These are phyloP conservation scores for Sarcophaga subvicina DNA, from an alignment of 2,888 invertebrate genomes.

Conservation along the genomic window DNA sequence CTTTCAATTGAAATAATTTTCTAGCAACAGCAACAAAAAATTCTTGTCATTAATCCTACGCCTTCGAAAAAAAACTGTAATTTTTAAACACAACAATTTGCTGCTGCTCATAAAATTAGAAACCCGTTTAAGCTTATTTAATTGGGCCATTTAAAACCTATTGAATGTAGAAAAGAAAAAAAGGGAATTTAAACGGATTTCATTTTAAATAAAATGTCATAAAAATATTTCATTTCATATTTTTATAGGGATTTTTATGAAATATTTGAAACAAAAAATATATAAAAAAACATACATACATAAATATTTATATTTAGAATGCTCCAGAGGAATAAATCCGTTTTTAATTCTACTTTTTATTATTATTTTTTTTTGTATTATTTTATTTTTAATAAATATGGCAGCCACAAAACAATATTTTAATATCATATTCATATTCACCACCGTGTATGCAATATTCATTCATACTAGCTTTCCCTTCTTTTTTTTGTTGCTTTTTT, in stretches of 20 bases:
- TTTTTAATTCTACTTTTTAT: background rate
- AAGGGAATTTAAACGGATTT: background rate
- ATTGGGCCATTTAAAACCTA: background rate
- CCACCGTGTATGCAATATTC: constrained; percentile 1
- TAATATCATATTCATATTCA: constrained; percentile 35
- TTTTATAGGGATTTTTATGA: constrained; percentile 6
- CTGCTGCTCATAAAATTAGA: constrained; percentile 1
- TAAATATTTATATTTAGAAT: constrained; percentile 45
- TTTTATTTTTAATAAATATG: constrained; percentile 34
- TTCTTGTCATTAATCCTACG: too few species aligned
- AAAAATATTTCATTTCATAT: constrained; percentile 24
- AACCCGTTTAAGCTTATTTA: background rate
- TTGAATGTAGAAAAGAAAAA: background rate
- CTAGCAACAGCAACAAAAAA: too few species aligned
- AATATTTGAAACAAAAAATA: background rate
- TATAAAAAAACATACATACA: constrained; percentile 23
- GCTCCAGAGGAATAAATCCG: constrained; percentile 35
- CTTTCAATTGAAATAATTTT: too few species aligned
- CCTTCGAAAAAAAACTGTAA: background rate
- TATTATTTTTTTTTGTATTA: constrained; percentile 13
- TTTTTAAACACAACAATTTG: background rate
- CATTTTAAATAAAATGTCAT: background rate
- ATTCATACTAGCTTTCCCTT: background rate
- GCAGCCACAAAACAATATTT: constrained; percentile 50
- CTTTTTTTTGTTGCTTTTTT: constrained; percentile 15